phyloP scores from a whole-genome alignment of 2,113 vertebrate species.

The Melanostigma gelatinosum region DNA sequence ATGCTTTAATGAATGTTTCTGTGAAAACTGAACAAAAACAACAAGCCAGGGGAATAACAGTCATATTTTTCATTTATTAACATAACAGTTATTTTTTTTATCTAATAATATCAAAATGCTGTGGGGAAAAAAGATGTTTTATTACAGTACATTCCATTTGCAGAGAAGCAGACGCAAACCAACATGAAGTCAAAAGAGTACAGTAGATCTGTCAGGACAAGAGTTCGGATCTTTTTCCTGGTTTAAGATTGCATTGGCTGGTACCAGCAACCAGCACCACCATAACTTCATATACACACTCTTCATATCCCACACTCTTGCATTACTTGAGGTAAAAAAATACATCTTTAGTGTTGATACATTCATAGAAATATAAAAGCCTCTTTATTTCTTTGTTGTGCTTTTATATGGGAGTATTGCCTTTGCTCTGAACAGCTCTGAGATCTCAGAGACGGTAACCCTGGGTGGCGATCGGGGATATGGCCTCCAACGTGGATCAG shows the following conservation, averaged over 20 bases:
- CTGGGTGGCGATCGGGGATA: conserved; percentile 47
- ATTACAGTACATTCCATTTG: conserved; percentile 82
- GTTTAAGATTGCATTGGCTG: conserved; percentile 63
- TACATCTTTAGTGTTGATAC: conserved; percentile 78
- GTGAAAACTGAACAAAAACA: conserved; percentile 17
- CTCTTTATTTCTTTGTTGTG: conserved; percentile 72
- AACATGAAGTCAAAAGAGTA: conserved; percentile 62
- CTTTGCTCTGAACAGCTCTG: conserved; percentile 49
- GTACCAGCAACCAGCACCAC: conserved; percentile 47
- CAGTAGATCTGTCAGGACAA: conserved; percentile 51
- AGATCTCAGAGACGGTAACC: conserved; percentile 46
- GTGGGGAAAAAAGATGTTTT: conserved; percentile 55
- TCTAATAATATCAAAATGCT: conserved; percentile 78
- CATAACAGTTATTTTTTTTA: conserved; percentile 70
- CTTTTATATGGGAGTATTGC: conserved; percentile 78
- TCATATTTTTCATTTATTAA: conserved; percentile 80
- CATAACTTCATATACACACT: conserved; percentile 43
- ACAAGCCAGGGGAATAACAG: conserved; percentile 49
- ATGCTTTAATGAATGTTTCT: background rate
- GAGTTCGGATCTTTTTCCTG: conserved; percentile 50
- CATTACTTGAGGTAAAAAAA: conserved; percentile 77
- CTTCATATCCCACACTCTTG: conserved; percentile 55
- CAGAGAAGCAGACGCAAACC: conserved; percentile 67
- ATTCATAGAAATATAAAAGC: conserved; percentile 83
- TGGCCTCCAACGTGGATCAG: conserved; percentile 28